Percentiles rank a stretch among this genome's conserved stretches.
Evolutionary conservation across 2,113 vertebrate genomes (phyloP).

Genomic region (Coracopsis vasa): DNA sequence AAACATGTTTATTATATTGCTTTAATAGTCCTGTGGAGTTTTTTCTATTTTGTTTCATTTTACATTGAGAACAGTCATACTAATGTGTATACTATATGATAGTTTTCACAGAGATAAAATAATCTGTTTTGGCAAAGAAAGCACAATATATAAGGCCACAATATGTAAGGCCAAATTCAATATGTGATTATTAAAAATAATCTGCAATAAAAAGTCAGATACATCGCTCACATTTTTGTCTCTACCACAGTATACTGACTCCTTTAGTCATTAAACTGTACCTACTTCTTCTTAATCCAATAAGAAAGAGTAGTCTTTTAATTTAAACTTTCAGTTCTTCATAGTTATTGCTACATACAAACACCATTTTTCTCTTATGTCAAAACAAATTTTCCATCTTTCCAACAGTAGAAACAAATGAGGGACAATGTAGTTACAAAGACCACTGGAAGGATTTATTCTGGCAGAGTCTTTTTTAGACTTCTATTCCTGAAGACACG

Average conservation of each 20-base stretch:
- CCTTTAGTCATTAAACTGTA: not conserved
- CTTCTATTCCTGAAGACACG: not conserved
- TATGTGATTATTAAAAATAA: not conserved
- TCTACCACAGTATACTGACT: not conserved
- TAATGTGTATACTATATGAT: not conserved
- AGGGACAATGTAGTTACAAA: not conserved
- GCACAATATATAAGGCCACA: not conserved
- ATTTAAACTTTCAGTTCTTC: not conserved
- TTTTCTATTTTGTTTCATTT: not conserved
- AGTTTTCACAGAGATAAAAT: not conserved
- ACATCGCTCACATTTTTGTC: not conserved
- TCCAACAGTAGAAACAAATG: not conserved
- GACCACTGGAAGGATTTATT: not conserved
- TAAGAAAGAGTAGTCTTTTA: not conserved
- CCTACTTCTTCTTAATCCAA: not conserved
- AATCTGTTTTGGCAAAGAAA: not conserved
- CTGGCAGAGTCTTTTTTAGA: not conserved
- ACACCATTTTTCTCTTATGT: not conserved
- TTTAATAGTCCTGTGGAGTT: not conserved
- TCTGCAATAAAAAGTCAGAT: not conserved
- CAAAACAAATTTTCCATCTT: not conserved
- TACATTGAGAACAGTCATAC: not conserved
- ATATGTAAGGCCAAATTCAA: not conserved
- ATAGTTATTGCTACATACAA: not conserved
- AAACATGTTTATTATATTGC: not conserved